Evolutionary conservation across 1,140 invertebrate genomes (phyloP).

Genomic region (Scaptomyza graminum): DNA sequence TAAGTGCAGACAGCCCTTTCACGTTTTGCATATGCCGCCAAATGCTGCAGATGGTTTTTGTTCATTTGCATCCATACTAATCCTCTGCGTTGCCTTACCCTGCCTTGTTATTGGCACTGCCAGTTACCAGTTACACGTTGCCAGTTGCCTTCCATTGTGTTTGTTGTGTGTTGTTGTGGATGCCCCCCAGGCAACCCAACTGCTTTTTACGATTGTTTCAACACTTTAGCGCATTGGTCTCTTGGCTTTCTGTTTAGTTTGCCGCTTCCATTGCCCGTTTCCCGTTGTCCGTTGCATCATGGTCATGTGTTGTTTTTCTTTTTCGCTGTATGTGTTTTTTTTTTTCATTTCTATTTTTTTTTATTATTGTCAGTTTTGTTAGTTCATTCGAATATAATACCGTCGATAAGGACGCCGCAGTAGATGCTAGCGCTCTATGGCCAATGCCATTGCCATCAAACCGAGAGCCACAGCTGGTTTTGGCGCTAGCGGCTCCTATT

Average conservation of each 20-base stretch:
- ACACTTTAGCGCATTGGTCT: slow-evolving; percentile 75
- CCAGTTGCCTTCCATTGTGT: slow-evolving; percentile 25
- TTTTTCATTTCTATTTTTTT: slow-evolving; percentile 5
- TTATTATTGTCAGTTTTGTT: slow-evolving; percentile 15
- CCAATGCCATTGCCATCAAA: slow-evolving; percentile 14
- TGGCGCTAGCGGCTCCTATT: slow-evolving; percentile 41
- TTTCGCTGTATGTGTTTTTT: slow-evolving; percentile 34
- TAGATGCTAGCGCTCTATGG: slow-evolving; percentile 5
- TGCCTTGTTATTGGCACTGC: slow-evolving; percentile 48
- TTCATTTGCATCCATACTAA: slow-evolving; percentile 78
- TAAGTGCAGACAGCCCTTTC: slow-evolving; percentile 63
- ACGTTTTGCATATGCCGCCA: slow-evolving; percentile 69
- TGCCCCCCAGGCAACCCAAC: slow-evolving; percentile 51
- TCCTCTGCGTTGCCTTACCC: slow-evolving; percentile 39
- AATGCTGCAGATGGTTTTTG: slow-evolving; percentile 58
- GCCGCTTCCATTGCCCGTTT: not conserved
- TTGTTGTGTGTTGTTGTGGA: not conserved
- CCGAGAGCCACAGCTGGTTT: slow-evolving; percentile 30
- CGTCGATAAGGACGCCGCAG: slow-evolving; percentile 57
- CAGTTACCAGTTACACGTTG: slow-evolving; percentile 20
- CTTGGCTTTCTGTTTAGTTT: slow-evolving; percentile 61
- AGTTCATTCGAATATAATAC: slow-evolving; percentile 71
- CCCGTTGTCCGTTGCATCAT: not conserved
- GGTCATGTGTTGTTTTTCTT: slow-evolving; percentile 26
- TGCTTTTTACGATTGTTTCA: slow-evolving; percentile 80